Evolutionary conservation across 2,888 invertebrate genomes (phyloP), one percentile per base, ranked within the genome.

Genomic region (Neoitamus cyanurus): DNA sequence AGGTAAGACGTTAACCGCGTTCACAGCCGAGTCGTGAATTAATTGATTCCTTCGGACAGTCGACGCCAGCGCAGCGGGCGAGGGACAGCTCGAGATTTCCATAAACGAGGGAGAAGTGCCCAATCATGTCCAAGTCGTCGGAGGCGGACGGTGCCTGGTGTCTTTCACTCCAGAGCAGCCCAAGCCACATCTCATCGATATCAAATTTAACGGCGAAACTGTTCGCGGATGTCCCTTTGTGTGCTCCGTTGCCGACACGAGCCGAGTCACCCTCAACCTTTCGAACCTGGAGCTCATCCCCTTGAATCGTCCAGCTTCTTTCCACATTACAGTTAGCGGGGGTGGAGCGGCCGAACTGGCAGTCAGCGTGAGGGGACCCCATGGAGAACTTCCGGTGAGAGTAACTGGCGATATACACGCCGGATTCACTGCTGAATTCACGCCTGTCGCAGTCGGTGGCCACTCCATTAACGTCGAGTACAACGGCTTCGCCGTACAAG

Each of bases 71-170:
- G 97, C 98, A 89, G 99, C 99, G 82, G 99, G 99, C 58, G 99
- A 99, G 93, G 99, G 99, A 78, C 99, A 99, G 92, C 93, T 99
- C 89, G 99, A 99, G 93, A 99, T 99, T 90, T 98, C 98, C 88
- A 98, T 99, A 90, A 99, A 99, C 91, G 98, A 98, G 92, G 99
- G 99, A 87, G 97, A 98, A 93, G 98, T 99, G 86, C 99, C 99
- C 75, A 99, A 99, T 93, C 98, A 98, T 91, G 99, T 99, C 30
- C 96, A 96, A 92, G 98, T 98, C 83, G 97, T 99, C 15, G 98
- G 98, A 36, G 98, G 98, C 75, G 99, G 98, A 78, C 94, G 97
- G 87, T 98, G 98, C 89, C 93, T 98, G 75, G 98, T 98, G 37
- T 97, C 97, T 86, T 98, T 98, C 92, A 97, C 97, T 25, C 98